phyloP scores from a whole-genome alignment of 2,113 vertebrate species.

The Anarrhichthys ocellatus region DNA sequence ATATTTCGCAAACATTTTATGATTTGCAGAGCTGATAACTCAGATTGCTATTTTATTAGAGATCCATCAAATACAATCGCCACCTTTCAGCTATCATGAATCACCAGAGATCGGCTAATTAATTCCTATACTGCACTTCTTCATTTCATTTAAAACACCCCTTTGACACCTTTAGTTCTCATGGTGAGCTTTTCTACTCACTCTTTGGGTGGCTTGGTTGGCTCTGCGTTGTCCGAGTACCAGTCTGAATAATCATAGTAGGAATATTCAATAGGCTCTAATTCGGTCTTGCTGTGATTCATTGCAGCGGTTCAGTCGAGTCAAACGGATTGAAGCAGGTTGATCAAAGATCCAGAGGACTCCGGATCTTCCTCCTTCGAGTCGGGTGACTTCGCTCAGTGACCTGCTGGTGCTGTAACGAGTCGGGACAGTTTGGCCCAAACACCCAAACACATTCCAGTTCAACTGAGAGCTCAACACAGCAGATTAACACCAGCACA shows the following conservation, averaged over 20 bases:
- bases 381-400: not conserved
- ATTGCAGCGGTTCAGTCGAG: conserved; percentile 40
- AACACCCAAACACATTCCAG: conserved; percentile 63
- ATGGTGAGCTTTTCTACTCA: conserved; percentile 61
- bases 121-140: not conserved
- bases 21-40: not conserved
- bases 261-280: conserved; percentile 70
- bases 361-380: conserved; percentile 18
- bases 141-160: not conserved
- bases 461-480: conserved; percentile 21
- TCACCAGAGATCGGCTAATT: not conserved
- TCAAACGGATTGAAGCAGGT: not conserved
- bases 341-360: not conserved
- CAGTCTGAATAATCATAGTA: conserved; percentile 79
- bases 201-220: conserved; percentile 77
- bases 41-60: not conserved
- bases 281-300: conserved; percentile 69
- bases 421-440: conserved; percentile 40
- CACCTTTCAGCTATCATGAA: not conserved
- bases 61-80: not conserved
- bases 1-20: not conserved
- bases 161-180: not conserved
- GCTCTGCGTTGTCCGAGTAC: conserved; percentile 70
- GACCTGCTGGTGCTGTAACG: conserved; percentile 41
- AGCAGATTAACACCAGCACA: conserved; percentile 68